phyloP scores from a whole-genome alignment of 2,113 vertebrate genomes.

The Macquaria ambigua region DNA sequence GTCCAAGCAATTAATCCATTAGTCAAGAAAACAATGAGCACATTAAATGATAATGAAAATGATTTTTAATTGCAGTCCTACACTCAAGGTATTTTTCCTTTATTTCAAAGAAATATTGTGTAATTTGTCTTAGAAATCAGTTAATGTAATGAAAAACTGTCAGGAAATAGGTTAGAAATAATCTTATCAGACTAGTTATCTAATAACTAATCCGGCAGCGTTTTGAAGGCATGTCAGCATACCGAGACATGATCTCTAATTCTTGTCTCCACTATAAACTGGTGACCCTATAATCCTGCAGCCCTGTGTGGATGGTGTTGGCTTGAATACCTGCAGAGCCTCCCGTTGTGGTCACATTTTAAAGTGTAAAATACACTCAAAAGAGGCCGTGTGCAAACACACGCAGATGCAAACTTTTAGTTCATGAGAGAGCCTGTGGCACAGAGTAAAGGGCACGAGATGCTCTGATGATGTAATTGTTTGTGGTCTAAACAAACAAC shows the following conservation, averaged over 20 bases:
- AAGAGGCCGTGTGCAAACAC: conserved; percentile 22
- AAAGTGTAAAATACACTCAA: not conserved
- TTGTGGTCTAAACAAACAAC: conserved; percentile 65
- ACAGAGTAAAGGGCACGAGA: conserved; percentile 23
- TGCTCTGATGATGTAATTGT: conserved; percentile 64
- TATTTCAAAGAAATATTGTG: not conserved
- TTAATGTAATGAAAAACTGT: not conserved
- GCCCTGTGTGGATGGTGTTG: not conserved
- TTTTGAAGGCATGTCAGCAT: not conserved
- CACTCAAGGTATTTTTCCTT: not conserved
- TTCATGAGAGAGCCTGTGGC: conserved; percentile 23
- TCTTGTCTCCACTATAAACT: not conserved
- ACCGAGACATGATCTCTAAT: not conserved
- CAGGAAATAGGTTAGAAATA: not conserved
- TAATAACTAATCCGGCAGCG: not conserved
- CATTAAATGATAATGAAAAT: not conserved
- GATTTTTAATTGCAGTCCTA: not conserved
- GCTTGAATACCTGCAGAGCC: not conserved
- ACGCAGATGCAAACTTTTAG: conserved; percentile 25
- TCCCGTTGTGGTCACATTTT: conserved; percentile 23
- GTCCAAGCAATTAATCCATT: not conserved
- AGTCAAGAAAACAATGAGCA: not conserved
- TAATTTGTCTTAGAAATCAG: not conserved
- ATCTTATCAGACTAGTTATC: not conserved
- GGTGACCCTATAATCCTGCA: not conserved